Evolutionary conservation across 2,888 invertebrate species (phyloP).

Genomic region (Koerneria pararmatus): DNA sequence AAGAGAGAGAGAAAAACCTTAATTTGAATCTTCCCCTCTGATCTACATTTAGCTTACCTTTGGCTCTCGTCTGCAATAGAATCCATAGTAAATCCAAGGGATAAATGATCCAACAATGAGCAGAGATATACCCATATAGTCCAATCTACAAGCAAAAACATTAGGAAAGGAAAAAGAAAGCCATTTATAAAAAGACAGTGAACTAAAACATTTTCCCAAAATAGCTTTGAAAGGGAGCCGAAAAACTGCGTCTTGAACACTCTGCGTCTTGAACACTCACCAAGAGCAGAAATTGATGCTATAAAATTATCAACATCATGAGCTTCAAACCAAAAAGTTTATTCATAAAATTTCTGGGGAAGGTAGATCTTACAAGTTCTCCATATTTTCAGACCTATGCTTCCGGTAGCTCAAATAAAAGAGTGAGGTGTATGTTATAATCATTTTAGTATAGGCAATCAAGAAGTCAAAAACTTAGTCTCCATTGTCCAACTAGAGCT

Average conservation of each 20-base stretch:
- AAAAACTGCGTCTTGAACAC: no score
- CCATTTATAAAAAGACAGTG: not conserved
- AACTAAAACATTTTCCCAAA: not conserved
- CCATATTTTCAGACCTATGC: no score
- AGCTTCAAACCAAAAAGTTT: no score
- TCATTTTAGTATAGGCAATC: not conserved
- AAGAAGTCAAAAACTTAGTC: not conserved
- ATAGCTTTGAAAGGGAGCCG: not conserved
- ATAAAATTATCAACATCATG: no score
- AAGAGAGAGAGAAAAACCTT: no score
- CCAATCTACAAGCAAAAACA: slow-evolving; percentile 68
- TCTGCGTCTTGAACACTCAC: no score
- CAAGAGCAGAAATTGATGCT: no score
- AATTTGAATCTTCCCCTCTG: no score
- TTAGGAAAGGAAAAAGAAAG: not conserved
- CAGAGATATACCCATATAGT: slow-evolving; percentile 96
- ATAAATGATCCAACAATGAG: slow-evolving; percentile 98
- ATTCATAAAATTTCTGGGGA: no score
- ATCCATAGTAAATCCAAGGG: slow-evolving; percentile 98
- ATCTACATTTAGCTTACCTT: slow-evolving; percentile 73
- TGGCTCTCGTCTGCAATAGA: slow-evolving; percentile 73
- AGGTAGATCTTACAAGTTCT: no score
- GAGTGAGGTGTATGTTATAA: no score
- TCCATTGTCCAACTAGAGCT: not conserved
- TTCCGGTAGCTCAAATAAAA: no score